Conservation (phyloP, 64 coral and sea anemone genomes). For the Anthopleura sola region DNA sequence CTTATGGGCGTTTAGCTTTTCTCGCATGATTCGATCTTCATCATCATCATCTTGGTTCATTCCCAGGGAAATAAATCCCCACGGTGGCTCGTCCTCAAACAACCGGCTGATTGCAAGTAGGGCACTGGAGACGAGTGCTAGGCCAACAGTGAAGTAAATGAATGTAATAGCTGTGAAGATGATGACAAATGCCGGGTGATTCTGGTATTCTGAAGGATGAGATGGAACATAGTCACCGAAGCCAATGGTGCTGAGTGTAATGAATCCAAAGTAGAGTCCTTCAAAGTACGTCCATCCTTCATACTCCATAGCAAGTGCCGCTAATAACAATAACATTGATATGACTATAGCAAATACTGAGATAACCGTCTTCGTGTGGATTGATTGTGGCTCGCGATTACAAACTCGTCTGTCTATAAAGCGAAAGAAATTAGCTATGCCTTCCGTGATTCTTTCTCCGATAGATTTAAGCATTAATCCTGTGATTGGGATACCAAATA, state of each 20-base stretch:
- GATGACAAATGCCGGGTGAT: constrained; percentile 82
- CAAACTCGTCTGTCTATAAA: constrained; percentile 65
- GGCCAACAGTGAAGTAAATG: constrained; percentile 91
- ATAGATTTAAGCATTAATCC: constrained; percentile 94
- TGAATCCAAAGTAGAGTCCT: constrained; percentile 98
- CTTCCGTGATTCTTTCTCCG: constrained; percentile 79
- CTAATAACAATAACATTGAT: constrained; percentile 78
- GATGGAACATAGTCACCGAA: constrained; percentile 89
- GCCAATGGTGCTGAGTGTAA: constrained; percentile 96
- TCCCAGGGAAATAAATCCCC: constrained; percentile 86
- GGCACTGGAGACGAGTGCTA: constrained; percentile 94
- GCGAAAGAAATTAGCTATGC: constrained; percentile 73
- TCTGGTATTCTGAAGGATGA: constrained; percentile 71
- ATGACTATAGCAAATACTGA: constrained; percentile 80
- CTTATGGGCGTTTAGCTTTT: constrained; percentile 59
- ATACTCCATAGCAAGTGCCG: constrained; percentile 65
- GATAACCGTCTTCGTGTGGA: constrained; percentile 71
- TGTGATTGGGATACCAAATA: constrained; percentile 96
- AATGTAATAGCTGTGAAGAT: constrained; percentile 83
- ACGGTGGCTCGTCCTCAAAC: constrained; percentile 95
- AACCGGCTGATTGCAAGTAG: constrained; percentile 87
- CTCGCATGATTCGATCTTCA: constrained; percentile 53
- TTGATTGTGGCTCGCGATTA: constrained; percentile 70
- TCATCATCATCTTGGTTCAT: constrained; percentile 66
- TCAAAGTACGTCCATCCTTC: constrained; percentile 97